Percentiles rank a stretch among this genome's conserved stretches.
phyloP scores from a whole-genome alignment of 2,113 vertebrate species.

The Chionis minor region DNA sequence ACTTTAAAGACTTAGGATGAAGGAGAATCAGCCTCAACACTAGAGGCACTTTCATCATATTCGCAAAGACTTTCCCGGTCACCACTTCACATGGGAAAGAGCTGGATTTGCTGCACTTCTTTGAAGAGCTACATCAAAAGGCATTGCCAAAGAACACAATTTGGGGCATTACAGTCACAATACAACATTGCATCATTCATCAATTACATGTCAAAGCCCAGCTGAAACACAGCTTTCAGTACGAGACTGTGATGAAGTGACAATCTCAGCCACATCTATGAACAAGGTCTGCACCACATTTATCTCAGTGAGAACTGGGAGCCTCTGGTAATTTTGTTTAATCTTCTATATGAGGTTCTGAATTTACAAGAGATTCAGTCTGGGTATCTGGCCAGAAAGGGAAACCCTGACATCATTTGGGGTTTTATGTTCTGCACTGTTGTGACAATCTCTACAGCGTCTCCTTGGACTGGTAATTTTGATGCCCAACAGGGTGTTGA shows the following conservation, averaged over 20 bases:
- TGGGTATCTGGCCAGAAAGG: neutral
- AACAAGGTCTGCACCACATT: neutral
- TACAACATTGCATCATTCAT: neutral
- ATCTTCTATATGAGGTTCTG: conserved; percentile 9
- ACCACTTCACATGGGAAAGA: neutral
- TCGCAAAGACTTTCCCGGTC: neutral
- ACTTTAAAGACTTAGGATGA: neutral
- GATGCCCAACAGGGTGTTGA: neutral
- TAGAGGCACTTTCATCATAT: accelerated
- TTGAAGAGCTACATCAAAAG: conserved; percentile 40
- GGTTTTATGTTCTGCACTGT: neutral
- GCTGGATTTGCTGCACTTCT: neutral
- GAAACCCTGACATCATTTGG: neutral
- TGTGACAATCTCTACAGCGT: neutral
- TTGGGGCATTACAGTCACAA: neutral
- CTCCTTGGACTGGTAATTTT: neutral
- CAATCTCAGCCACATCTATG: conserved; percentile 4
- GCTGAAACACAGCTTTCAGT: conserved; percentile 2
- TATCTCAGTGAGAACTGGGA: neutral
- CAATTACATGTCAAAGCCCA: neutral
- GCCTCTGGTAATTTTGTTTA: neutral
- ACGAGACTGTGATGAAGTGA: neutral
- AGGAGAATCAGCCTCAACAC: neutral
- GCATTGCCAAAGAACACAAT: neutral
- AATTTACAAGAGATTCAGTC: conserved; percentile 34